Evolutionary conservation across 2,797 vertebrate genomes (phyloP).

Genomic region (Siniperca undulata): DNA sequence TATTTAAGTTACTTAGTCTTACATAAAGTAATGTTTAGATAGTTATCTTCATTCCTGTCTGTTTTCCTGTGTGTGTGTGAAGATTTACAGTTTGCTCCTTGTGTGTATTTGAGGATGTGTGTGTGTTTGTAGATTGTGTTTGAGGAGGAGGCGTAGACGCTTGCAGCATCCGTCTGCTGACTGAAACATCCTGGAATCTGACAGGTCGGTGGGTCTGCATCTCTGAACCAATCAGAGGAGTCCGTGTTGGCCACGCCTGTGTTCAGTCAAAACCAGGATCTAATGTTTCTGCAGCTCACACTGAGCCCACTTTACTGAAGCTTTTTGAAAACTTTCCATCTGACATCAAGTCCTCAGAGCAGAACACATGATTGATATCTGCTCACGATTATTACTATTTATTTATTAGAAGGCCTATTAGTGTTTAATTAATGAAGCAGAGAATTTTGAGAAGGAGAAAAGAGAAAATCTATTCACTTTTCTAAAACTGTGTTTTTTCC

Average conservation of each 20-base stretch:
- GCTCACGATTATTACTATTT: not conserved
- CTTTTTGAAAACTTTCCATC: not conserved
- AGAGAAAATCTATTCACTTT: too few species aligned
- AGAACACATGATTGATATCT: not conserved
- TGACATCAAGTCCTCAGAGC: not conserved
- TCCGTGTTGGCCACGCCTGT: not conserved
- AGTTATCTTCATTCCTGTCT: not conserved
- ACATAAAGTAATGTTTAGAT: too few species aligned
- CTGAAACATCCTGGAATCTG: conserved; percentile 66
- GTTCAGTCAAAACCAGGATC: not conserved
- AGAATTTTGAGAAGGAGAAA: too few species aligned
- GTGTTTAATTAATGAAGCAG: not conserved
- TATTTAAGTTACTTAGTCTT: too few species aligned
- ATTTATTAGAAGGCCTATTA: not conserved
- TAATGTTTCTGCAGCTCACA: not conserved
- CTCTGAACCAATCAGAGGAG: conserved; percentile 18
- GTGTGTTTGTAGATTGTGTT: conserved; percentile 46
- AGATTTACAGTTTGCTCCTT: not conserved
- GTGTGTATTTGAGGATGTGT: not conserved
- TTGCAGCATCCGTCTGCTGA: conserved; percentile 53
- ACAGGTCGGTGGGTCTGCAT: not conserved
- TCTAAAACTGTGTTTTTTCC: too few species aligned
- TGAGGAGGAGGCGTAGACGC: conserved; percentile 45
- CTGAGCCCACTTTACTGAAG: not conserved
- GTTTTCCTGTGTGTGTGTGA: not conserved